Evolutionary conservation across 2,888 invertebrate species (phyloP), one percentile per base, ranked within the genome.

Genomic region (Himalopsyche anomala): DNA sequence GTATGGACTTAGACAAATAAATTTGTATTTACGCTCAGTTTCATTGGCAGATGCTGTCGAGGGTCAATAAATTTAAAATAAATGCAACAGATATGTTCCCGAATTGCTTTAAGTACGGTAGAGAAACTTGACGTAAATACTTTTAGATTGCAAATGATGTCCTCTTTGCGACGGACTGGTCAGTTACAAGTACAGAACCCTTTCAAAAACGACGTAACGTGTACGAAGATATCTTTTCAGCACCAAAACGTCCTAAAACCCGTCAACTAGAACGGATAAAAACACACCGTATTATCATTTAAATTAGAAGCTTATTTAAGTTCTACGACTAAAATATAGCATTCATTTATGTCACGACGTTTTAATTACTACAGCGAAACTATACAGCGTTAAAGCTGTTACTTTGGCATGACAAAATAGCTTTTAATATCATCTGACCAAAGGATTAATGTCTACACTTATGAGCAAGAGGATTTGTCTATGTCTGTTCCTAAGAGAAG

Each of bases 51-150:
- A 74, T 74, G 74, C 74, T 36, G 38, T 74, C 8, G 12, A 36
- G 74, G 74, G 74, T 74, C 36, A 15, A 74, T 74, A 74, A 74
- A 74, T 74, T 74, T 74, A 36, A 74, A 74, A 74, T 74, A 74
- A 74, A 74, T 74, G 74, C 74, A 74, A 74, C 74, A 74, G 74
- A 74, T 74, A 74, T 74, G 74, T 9, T 74, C 74, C 74, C 74
- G 36, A 74, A 74, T 74, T 74, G 74, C 74, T 74, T 36, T 38
- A 74, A 74, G 74, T 74, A 74, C 74, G 74, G 74, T 74, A 74
- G 15, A 12, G 36, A 5, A 74, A 74, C 74, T 74, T 74, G 74
- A 74, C 74, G 74, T 38, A 74, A 74, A 74, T 74, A 74, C 74
- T 74, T 74, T 74, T 74, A 74, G 74, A 74, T 74, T 74, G 74